Base-by-base conservation (phyloP, 1,140 invertebrate species). In the Notospermus geniculatus region DNA sequence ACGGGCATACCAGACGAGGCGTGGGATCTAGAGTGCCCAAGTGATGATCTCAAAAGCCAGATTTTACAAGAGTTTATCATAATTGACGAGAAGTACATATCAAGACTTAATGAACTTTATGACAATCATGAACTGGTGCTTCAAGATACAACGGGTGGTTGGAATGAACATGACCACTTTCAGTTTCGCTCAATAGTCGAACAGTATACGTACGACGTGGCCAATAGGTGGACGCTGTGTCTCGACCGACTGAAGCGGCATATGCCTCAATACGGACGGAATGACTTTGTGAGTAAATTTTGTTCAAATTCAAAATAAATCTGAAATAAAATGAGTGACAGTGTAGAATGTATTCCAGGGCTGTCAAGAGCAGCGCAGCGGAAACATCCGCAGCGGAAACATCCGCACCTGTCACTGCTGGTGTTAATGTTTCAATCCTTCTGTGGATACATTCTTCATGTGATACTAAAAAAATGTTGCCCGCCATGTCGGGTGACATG, bases 1-100 rank as follows among this genome's bases (percentile, higher is more conserved):
- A 61, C 65, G 15, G 79, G 79, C 7, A 80, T 80, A 54, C 78
- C 78, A 4, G 70, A 73, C 27, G 76, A 78, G 62, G 78, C 76
- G n/a, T 70, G 73, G 62, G 71, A 78, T 17, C 63, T 78, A n/a
- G 69, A 76, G 32, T 80, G 79, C 59, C 70, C 71, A 43, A 70
- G 79, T 56, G 54, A 66, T 52, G 68, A 70, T 9, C 67, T 80
- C 9, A 79, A 78, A 60, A 60, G 68, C n/a, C 66, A 69, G 19
- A 70, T 80, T 0, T 61, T 80, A 30, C 66, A 78, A 43, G 76
- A 80, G 62, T 80, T 80, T 62, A 67, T 77, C 15, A 54, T 74
- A 39, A 64, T 80, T 28, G 79, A 80, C 69, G 64, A 74, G n/a
- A 73, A 70, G 54, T 80, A 80, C 46, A 54, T 69, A 2, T 65